Evolutionary conservation across 2,113 vertebrate species (phyloP).

Genomic region (Eclectus roratus): DNA sequence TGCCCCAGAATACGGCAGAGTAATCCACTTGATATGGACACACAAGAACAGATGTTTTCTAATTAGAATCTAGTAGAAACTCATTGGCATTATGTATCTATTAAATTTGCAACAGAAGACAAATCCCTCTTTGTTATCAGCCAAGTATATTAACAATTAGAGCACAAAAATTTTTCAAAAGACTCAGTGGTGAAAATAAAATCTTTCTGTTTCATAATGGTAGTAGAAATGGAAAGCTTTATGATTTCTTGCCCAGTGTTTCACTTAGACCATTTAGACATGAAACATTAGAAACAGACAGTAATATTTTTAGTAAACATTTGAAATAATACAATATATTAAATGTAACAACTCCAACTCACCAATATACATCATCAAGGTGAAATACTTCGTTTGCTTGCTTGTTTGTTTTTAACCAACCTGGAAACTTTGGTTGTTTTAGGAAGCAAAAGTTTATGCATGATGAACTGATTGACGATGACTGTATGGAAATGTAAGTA

Average conservation of each 20-base stretch:
- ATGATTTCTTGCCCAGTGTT: not conserved
- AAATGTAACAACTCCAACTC: not conserved
- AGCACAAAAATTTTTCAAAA: not conserved
- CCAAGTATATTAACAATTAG: not conserved
- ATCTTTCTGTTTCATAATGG: not conserved
- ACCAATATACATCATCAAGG: not conserved
- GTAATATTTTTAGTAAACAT: not conserved
- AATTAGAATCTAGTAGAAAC: conserved; percentile 12
- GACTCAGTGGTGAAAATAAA: not conserved
- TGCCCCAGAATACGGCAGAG: not conserved
- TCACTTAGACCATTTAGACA: not conserved
- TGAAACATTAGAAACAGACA: not conserved
- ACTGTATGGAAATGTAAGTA: not conserved
- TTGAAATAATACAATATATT: not conserved
- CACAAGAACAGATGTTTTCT: not conserved
- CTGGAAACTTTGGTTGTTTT: not conserved
- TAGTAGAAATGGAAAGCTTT: not conserved
- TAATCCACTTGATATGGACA: not conserved
- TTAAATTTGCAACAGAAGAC: not conserved
- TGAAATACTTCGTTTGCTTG: not conserved
- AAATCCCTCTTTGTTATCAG: not conserved
- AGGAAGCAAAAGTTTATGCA: not conserved
- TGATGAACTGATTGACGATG: not conserved
- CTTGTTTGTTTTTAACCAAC: not conserved
- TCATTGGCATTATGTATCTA: not conserved